Evolutionary conservation across 2,113 vertebrate species (phyloP).

Genomic region (Phalacrocorax brasilianus): DNA sequence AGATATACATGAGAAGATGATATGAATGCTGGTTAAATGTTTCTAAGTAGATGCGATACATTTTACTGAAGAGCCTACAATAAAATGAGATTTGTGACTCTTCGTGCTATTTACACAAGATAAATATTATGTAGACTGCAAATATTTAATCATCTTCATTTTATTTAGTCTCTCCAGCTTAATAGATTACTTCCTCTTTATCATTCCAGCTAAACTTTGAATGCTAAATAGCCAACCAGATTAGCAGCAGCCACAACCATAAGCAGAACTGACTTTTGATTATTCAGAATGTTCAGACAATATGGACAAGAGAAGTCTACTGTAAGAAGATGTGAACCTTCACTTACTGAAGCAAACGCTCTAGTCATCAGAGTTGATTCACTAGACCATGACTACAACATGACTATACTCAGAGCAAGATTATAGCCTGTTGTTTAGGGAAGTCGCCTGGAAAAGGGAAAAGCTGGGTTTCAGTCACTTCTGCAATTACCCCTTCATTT

Average conservation of each 20-base stretch:
- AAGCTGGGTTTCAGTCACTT: neutral
- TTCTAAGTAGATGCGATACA: neutral
- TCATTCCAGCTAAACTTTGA: neutral
- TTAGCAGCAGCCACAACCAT: neutral
- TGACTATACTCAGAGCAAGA: neutral
- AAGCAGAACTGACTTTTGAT: neutral
- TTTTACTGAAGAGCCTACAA: neutral
- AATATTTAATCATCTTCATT: neutral
- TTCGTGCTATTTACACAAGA: neutral
- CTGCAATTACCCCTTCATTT: neutral
- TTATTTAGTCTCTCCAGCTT: neutral
- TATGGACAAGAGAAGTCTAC: neutral
- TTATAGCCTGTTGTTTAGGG: neutral
- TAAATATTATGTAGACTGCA: neutral
- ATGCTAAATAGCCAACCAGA: neutral
- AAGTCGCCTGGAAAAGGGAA: neutral
- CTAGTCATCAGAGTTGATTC: neutral
- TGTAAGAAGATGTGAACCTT: neutral
- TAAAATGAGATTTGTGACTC: neutral
- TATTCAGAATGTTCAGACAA: neutral
- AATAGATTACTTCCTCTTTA: neutral
- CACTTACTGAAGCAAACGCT: neutral
- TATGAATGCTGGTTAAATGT: neutral
- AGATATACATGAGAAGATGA: neutral
- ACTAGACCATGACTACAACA: neutral